These are phyloP conservation scores for Oncorhynchus masou DNA, from an alignment of 2,113 vertebrate species.

Conservation along the genomic window DNA sequence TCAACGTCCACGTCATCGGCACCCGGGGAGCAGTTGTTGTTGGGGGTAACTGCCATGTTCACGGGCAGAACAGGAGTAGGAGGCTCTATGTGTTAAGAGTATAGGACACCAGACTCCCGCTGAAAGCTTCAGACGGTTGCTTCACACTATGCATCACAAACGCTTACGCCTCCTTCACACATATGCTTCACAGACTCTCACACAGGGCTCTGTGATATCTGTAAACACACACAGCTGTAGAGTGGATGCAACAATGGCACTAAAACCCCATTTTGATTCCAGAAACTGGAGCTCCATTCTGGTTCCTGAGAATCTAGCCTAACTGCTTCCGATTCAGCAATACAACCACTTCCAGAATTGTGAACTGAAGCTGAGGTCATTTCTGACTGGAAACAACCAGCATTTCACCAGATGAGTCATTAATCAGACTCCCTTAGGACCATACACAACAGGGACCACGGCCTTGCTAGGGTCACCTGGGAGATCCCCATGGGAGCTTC, in stretches of 20 bases:
- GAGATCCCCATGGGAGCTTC: slow-evolving; percentile 3
- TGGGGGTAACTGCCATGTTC: too few species aligned
- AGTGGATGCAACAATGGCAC: not conserved
- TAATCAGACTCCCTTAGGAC: not conserved
- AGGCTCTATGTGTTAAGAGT: too few species aligned
- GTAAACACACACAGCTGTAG: not conserved
- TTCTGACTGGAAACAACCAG: not conserved
- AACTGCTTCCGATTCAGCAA: not conserved
- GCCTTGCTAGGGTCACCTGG: slow-evolving; percentile 15
- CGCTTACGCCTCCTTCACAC: not conserved
- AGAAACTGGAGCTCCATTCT: not conserved
- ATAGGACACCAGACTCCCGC: not conserved
- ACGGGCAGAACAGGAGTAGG: not conserved
- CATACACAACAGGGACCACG: not conserved
- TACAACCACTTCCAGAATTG: too few species aligned
- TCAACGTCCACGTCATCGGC: too few species aligned
- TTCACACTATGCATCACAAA: not conserved
- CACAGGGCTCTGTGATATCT: not conserved
- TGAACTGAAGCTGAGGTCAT: not conserved
- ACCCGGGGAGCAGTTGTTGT: too few species aligned
- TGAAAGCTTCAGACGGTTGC: slow-evolving; percentile 10
- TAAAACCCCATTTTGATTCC: not conserved
- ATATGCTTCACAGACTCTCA: not conserved
- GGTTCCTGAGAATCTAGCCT: not conserved
- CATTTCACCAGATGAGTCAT: not conserved